phyloP scores from a whole-genome alignment of 2,797 vertebrate species.

The Botia almorhae region DNA sequence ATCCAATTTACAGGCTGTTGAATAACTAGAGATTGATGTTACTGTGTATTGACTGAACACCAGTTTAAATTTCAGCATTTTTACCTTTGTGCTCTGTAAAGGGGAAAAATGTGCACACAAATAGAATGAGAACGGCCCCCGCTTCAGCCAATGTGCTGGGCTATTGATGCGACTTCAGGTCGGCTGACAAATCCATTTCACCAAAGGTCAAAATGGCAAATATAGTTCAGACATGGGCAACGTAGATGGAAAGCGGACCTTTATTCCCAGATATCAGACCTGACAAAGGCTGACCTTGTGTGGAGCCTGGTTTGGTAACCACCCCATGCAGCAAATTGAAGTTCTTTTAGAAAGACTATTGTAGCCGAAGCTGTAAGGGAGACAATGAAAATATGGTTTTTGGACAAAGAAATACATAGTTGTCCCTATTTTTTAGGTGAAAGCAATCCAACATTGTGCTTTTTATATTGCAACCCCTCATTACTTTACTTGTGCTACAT shows the following conservation, averaged over 20 bases:
- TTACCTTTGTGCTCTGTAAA: constrained; percentile 64
- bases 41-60: constrained; percentile 63
- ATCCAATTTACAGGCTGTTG: neutral
- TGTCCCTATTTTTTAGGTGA: constrained; percentile 20
- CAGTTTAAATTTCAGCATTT: constrained; percentile 56
- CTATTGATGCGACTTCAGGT: constrained; percentile 65
- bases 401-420: constrained; percentile 38
- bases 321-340: neutral
- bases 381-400: neutral
- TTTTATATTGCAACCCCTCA: constrained; percentile 20
- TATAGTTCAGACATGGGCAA: constrained; percentile 53
- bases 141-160: constrained; percentile 39
- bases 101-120: constrained; percentile 3
- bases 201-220: constrained; percentile 64
- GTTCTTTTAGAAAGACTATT: neutral
- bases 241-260: constrained; percentile 18
- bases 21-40: constrained; percentile 62
- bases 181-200: constrained; percentile 65
- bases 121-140: constrained; percentile 45
- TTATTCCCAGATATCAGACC: constrained; percentile 34
- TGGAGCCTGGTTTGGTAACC: constrained; percentile 9
- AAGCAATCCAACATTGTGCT: constrained; percentile 45
- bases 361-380: neutral
- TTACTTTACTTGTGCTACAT: constrained; percentile 37
- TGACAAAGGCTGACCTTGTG: constrained; percentile 16